Evolutionary conservation across 2,888 invertebrate species (phyloP), one percentile per base, ranked within the genome.

Genomic region (Eupithecia subumbrata): DNA sequence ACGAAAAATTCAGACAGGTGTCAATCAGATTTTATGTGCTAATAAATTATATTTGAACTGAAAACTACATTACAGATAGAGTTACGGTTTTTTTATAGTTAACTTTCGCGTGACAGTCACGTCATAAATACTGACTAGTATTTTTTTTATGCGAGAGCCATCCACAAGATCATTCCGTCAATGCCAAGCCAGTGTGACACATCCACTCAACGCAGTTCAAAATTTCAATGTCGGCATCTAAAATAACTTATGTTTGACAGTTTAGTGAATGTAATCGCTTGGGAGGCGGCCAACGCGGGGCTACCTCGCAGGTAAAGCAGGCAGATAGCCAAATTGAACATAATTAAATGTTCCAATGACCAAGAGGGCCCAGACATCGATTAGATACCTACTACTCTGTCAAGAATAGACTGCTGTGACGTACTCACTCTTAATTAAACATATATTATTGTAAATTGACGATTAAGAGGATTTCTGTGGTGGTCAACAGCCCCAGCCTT

Each of bases 201-300:
- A 87, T 86, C 82, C 84, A 85, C 85, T 86, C 86, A 84, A 80
- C 86, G 83, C 82, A 80, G 82, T 81, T 85, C 86, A 86, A 87
- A 86, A 86, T 90, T 91, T 93, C 94, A 94, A 93, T 93, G 94
- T 91, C 94, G 87, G 83, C 81, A 88, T 89, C 92, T 91, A 93
- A 95, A 95, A 95, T 95, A 94, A 94, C 93, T 94, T 94, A 95
- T 92, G 88, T 94, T 94, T 94, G 94, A 94, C 94, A 94, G 92
- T 90, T 92, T 87, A 89, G 90, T 92, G 91, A 92, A 92, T 93
- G 92, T 93, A 92, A 93, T 92, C 91, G 85, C 79, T 93, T 94
- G 94, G 94, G 88, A 71, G 78, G 16, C 64, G 76, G 90, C 94
- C 94, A 94, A 90, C 84, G 84, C 84, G 87, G 87, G 86, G 84